Base-by-base conservation (phyloP, 2,888 invertebrate species). In the Vandiemenella viatica region DNA sequence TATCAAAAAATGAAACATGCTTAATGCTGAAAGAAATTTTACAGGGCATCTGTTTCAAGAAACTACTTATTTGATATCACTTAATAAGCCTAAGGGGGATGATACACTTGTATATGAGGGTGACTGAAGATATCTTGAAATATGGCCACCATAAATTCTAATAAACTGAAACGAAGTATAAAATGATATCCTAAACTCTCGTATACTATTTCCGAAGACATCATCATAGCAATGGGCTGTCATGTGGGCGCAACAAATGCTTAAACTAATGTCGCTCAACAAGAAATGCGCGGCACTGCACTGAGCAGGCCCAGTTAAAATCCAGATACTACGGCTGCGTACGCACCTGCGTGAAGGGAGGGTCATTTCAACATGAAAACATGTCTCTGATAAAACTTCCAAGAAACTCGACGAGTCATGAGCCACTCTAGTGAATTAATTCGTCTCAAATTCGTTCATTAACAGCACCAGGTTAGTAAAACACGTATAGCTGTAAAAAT, bases 251-350 rank as follows among this genome's bases (percentile, higher is more conserved):
- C n/a, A n/a, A n/a, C n/a, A n/a, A n/a, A n/a, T n/a, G n/a, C n/a
- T n/a, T n/a, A n/a, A n/a, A n/a, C n/a, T n/a, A n/a, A n/a, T n/a
- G n/a, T n/a, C n/a, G n/a, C n/a, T n/a, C n/a, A 50, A 43, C 50
- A 52, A 54, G 56, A 57, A 58, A 57, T 57, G 56, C 55, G 57
- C 56, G 58, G 55, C 57, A 74, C 73, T 73, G 73, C 74, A 76
- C 77, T 76, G 86, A 83, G 85, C 86, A 86, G 79, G 83, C 85
- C 78, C 85, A 85, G 84, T 83, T 77, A 77, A 80, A 76, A 78
- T 76, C 76, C 77, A 76, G 72, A 76, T 79, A 80, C 78, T 83
- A 85, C 85, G 86, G 77, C 88, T 89, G 89, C 89, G 88, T 89
- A 87, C 87, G 88, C 87, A 88, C 88, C 86, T 89, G 85, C 84